These are phyloP conservation scores for Misgurnus anguillicaudatus DNA, from an alignment of 2,113 vertebrate genomes.

Conservation along the genomic window DNA sequence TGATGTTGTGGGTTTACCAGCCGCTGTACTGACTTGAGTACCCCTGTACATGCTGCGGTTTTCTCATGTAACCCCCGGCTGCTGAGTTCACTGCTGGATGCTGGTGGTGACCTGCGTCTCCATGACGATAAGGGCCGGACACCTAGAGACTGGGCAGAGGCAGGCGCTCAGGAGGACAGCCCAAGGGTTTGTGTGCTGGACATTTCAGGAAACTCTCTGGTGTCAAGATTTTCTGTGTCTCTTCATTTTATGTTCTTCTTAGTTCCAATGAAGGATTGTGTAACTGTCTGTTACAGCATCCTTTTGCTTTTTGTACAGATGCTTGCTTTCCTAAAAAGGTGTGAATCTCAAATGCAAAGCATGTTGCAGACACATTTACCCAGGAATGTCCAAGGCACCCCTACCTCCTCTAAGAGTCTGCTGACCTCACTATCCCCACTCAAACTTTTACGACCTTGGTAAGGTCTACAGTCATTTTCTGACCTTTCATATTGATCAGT, in stretches of 20 bases:
- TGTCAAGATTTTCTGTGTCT: too few relatives aligned
- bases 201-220: background rate
- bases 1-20: conserved; percentile 58
- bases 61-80: conserved; percentile 82
- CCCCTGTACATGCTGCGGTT: conserved; percentile 83
- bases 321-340: conserved; percentile 80
- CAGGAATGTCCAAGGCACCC: conserved; percentile 3
- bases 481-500: background rate
- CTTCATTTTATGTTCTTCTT: background rate
- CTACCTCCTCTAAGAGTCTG: conserved; percentile 69
- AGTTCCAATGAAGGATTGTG: background rate
- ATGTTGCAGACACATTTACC: conserved; percentile 49
- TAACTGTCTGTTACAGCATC: background rate
- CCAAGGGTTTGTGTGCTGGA: conserved; percentile 64
- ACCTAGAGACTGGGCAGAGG: conserved; percentile 77
- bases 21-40: conserved; percentile 83
- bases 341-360: conserved; percentile 76
- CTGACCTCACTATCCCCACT: conserved; percentile 70
- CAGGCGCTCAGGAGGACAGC: conserved; percentile 72
- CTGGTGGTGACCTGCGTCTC: conserved; percentile 82
- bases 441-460: conserved; percentile 75
- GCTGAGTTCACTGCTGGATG: conserved; percentile 80
- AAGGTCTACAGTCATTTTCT: conserved; percentile 29
- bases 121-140: conserved; percentile 76
- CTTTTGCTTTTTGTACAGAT: conserved; percentile 66